phyloP scores from a whole-genome alignment of 2,113 vertebrate genomes.

The Cryptotis parvus region DNA sequence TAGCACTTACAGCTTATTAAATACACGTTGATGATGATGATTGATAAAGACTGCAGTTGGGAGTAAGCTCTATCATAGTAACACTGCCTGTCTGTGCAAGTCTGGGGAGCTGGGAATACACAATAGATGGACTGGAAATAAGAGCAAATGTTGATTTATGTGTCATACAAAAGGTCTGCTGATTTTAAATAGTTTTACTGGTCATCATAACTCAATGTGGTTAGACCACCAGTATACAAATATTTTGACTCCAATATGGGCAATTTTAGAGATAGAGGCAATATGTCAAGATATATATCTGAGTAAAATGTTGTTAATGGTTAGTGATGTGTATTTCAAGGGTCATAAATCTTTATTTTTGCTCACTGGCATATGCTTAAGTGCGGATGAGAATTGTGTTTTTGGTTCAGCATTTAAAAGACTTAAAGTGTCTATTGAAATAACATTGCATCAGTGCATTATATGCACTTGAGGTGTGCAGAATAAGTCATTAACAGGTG shows the following conservation, averaged over 20 bases:
- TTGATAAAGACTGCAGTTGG: background rate
- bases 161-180: background rate
- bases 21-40: background rate
- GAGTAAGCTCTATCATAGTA: background rate
- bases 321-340: slow-evolving; percentile 19
- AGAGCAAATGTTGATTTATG: slow-evolving; percentile 1
- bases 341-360: slow-evolving; percentile 1
- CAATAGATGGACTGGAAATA: background rate
- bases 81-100: background rate
- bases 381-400: background rate
- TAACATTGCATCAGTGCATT: background rate
- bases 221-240: background rate
- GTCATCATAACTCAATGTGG: background rate
- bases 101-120: background rate
- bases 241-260: slow-evolving; percentile 4
- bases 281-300: background rate
- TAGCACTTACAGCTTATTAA: slow-evolving; percentile 47
- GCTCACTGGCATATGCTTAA: background rate
- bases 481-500: background rate
- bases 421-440: background rate
- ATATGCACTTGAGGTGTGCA: background rate
- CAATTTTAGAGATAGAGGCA: background rate
- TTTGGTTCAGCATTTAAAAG: background rate
- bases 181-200: background rate
- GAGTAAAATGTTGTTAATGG: background rate